Conservation (phyloP, 2,797 vertebrate species). For the Spheniscus humboldti region DNA sequence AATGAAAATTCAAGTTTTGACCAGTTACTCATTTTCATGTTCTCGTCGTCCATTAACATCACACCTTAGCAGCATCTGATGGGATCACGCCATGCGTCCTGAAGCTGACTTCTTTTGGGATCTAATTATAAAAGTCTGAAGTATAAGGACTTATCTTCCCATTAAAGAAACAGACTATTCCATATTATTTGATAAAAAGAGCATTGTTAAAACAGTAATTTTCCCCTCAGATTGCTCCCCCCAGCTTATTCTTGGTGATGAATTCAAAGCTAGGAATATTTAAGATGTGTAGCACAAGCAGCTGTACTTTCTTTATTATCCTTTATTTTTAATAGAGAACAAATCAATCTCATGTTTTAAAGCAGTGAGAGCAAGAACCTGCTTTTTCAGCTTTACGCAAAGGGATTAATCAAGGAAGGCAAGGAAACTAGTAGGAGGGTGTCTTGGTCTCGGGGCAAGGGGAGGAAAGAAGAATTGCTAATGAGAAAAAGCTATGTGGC, state of each 20-base stretch:
- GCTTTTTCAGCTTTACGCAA: background rate
- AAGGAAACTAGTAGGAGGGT: background rate
- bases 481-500: background rate
- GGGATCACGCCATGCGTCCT: accelerated
- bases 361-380: background rate
- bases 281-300: background rate
- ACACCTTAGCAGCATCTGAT: background rate
- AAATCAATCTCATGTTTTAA: background rate
- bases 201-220: background rate
- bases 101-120: background rate
- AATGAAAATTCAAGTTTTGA: background rate
- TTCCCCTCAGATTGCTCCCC: background rate
- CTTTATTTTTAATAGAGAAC: background rate
- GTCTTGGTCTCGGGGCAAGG: background rate
- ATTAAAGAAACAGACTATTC: background rate
- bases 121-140: background rate
- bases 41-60: background rate
- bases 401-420: background rate
- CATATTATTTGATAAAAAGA: background rate
- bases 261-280: background rate
- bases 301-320: background rate
- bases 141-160: background rate
- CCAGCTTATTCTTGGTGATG: background rate
- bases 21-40: background rate
- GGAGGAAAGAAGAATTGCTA: background rate